phyloP scores from a whole-genome alignment of 2,797 vertebrate genomes.

The Todus mexicanus region DNA sequence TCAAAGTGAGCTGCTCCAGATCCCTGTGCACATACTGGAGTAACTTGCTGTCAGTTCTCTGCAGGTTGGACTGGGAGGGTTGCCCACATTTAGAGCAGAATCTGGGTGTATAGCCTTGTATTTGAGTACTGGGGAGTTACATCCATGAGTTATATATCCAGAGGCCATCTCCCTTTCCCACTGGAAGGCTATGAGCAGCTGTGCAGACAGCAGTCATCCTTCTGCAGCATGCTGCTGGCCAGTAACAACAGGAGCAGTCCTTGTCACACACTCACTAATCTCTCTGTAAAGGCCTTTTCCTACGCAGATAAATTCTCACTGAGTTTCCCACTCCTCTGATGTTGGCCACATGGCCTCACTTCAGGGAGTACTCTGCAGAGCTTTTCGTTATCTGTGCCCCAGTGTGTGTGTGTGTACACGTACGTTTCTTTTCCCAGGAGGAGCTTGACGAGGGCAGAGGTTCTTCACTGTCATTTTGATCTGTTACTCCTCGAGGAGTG shows the following conservation, averaged over 20 bases:
- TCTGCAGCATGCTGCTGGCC: background rate
- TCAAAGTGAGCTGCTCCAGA: background rate
- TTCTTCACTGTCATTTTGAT: background rate
- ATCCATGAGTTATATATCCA: background rate
- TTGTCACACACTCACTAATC: background rate
- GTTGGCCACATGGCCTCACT: constrained; percentile 8
- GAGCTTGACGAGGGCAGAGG: background rate
- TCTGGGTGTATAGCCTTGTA: background rate
- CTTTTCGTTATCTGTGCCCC: background rate
- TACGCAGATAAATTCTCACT: background rate
- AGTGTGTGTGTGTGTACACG: background rate
- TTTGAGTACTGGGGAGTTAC: background rate
- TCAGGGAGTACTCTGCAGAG: background rate
- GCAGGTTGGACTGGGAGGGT: background rate
- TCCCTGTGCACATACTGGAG: background rate
- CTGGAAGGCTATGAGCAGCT: background rate
- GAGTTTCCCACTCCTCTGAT: background rate
- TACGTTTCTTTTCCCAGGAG: background rate
- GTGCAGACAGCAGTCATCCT: background rate
- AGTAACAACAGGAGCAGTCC: background rate
- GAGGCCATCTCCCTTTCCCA: fast-evolving
- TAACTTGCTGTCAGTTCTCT: background rate
- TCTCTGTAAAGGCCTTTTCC: background rate
- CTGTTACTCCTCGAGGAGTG: fast-evolving
- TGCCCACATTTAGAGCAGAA: background rate